Percentiles rank a stretch among this genome's conserved stretches.
Evolutionary conservation across 23 tunicate species (phyloP).

Genomic region (Styela clava): DNA sequence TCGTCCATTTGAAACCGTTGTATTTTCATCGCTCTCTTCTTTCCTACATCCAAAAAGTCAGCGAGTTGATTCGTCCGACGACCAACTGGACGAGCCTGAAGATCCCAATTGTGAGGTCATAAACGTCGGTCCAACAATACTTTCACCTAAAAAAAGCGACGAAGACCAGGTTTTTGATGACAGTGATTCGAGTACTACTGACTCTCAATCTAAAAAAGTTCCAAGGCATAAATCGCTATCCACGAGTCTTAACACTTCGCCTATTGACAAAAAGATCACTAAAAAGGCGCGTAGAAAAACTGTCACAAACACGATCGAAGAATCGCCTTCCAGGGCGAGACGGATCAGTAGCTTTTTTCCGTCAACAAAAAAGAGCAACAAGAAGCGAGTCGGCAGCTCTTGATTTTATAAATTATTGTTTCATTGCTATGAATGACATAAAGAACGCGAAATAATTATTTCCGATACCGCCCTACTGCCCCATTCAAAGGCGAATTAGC

Average conservation of each 20-base stretch:
- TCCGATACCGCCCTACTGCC: too few species aligned
- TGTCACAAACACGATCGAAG: neutral
- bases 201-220: neutral
- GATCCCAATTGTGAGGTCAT: neutral
- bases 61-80: neutral
- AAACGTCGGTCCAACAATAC: neutral
- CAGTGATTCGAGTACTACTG: neutral
- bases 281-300: neutral
- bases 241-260: neutral
- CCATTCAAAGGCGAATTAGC: too few species aligned
- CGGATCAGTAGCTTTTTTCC: neutral
- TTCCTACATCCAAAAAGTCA: constrained; percentile 65
- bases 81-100: neutral
- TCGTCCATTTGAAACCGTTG: constrained; percentile 82
- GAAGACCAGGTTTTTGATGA: neutral
- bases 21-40: constrained; percentile 76
- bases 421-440: too few species aligned
- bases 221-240: neutral
- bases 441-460: too few species aligned
- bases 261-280: neutral
- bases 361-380: neutral
- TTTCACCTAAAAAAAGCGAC: neutral
- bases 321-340: constrained; percentile 4
- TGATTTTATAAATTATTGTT: too few species aligned
- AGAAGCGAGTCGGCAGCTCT: neutral